phyloP scores from a whole-genome alignment of 2,113 vertebrate species.

The Paramormyrops kingsleyae region DNA sequence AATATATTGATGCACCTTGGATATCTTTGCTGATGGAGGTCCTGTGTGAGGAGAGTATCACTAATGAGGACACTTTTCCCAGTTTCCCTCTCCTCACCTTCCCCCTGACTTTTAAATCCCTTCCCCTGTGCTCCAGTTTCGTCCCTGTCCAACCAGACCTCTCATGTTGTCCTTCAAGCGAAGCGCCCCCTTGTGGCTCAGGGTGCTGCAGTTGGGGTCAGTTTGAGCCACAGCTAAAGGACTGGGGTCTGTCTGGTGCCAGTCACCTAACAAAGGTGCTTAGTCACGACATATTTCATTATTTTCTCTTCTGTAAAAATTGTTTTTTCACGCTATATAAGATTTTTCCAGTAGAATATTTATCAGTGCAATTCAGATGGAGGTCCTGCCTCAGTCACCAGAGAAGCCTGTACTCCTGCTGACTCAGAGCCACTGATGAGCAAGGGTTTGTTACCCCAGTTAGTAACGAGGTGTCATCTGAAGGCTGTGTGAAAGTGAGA shows the following conservation, averaged over 20 bases:
- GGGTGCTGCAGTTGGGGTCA: not conserved
- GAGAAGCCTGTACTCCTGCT: not conserved
- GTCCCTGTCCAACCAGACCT: not conserved
- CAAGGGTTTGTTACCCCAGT: not conserved
- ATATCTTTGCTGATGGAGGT: not conserved
- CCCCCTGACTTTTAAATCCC: not conserved
- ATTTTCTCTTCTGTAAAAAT: not conserved
- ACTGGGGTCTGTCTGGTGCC: not conserved
- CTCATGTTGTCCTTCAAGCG: not conserved
- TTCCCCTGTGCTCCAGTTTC: not conserved
- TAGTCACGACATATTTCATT: not conserved
- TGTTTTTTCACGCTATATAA: not conserved
- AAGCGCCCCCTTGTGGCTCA: not conserved
- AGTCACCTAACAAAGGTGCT: not conserved
- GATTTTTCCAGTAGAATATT: not conserved
- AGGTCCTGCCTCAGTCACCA: not conserved
- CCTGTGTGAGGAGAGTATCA: not conserved
- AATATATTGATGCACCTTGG: not conserved
- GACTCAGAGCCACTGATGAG: not conserved
- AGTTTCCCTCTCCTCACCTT: not conserved
- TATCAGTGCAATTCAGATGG: not conserved
- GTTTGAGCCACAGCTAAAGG: not conserved
- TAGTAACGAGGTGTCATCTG: not conserved
- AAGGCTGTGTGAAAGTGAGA: not conserved
- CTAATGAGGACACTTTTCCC: not conserved